Evolutionary conservation across 2,888 invertebrate genomes (phyloP).

Genomic region (Ceraclea dissimilis): DNA sequence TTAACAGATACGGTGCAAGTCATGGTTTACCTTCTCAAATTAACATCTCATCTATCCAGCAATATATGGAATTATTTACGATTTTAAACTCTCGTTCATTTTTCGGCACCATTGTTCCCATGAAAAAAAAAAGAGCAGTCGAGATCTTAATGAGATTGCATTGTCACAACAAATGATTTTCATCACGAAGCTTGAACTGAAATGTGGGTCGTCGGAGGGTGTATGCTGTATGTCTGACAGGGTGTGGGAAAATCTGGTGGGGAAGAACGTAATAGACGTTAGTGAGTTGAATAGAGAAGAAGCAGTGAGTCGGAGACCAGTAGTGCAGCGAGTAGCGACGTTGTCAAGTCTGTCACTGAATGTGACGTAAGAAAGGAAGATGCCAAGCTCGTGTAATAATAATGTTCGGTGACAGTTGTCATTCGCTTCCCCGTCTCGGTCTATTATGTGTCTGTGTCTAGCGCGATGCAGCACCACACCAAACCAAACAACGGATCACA

Average conservation of each 20-base stretch:
- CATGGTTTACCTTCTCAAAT: too few species aligned
- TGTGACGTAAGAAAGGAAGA: slow-evolving; percentile 32
- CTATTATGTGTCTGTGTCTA: slow-evolving; percentile 17
- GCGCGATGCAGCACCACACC: background rate
- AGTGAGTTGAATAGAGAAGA: background rate
- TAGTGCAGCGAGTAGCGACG: background rate
- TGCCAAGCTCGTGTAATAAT: slow-evolving; percentile 34
- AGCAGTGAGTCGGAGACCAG: background rate
- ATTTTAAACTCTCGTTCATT: too few species aligned
- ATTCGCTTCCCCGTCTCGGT: slow-evolving; percentile 29
- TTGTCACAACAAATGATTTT: too few species aligned
- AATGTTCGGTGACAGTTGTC: slow-evolving; percentile 40
- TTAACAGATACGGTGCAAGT: too few species aligned
- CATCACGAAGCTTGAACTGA: background rate
- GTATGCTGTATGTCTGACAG: too few species aligned
- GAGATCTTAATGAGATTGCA: too few species aligned
- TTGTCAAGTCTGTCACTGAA: slow-evolving; percentile 24
- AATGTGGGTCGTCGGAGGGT: background rate
- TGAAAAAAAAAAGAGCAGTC: too few species aligned
- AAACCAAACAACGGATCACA: background rate
- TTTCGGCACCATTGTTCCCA: too few species aligned
- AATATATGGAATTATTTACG: too few species aligned
- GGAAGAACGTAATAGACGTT: background rate
- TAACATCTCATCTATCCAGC: too few species aligned
- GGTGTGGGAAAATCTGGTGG: background rate